phyloP scores from a whole-genome alignment of 1,140 invertebrate species.

The Elysia chlorotica region DNA sequence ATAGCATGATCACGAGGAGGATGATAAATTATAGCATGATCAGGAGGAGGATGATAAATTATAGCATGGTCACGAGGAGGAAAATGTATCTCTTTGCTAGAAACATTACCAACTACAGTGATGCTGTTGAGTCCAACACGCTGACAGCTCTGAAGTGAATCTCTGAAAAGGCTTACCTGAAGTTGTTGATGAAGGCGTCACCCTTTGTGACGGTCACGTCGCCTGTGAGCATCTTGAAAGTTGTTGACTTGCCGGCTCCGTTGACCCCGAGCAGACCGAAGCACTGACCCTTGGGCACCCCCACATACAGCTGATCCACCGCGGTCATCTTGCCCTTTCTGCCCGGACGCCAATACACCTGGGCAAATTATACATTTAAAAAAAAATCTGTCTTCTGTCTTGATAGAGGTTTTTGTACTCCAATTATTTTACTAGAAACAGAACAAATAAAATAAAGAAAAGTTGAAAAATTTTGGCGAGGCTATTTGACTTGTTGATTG shows the following conservation, averaged over 20 bases:
- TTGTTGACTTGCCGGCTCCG: slow-evolving; percentile 90
- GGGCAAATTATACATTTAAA: too few species aligned
- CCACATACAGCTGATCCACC: slow-evolving; percentile 75
- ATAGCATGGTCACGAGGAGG: neutral
- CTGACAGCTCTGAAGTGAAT: neutral
- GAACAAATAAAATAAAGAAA: too few species aligned
- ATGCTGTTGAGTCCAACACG: too few species aligned
- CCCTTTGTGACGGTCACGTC: slow-evolving; percentile 68
- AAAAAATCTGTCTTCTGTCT: too few species aligned
- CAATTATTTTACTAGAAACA: too few species aligned
- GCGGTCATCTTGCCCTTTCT: slow-evolving; percentile 61
- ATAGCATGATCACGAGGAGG: neutral
- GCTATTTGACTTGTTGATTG: too few species aligned
- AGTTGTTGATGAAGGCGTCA: slow-evolving; percentile 64
- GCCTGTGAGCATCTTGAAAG: slow-evolving; percentile 83
- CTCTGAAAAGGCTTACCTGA: slow-evolving; percentile 46
- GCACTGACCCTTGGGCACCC: slow-evolving; percentile 77
- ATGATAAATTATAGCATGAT: neutral
- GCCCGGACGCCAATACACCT: slow-evolving; percentile 39
- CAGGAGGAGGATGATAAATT: neutral
- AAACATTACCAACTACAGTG: too few species aligned
- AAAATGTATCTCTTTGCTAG: neutral
- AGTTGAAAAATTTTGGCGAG: too few species aligned
- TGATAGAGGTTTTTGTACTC: too few species aligned
- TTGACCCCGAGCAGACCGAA: slow-evolving; percentile 83